Percentiles rank a stretch among this genome's conserved stretches.
phyloP scores from a whole-genome alignment of 2,797 vertebrate genomes.

The Protosalanx chinensis region DNA sequence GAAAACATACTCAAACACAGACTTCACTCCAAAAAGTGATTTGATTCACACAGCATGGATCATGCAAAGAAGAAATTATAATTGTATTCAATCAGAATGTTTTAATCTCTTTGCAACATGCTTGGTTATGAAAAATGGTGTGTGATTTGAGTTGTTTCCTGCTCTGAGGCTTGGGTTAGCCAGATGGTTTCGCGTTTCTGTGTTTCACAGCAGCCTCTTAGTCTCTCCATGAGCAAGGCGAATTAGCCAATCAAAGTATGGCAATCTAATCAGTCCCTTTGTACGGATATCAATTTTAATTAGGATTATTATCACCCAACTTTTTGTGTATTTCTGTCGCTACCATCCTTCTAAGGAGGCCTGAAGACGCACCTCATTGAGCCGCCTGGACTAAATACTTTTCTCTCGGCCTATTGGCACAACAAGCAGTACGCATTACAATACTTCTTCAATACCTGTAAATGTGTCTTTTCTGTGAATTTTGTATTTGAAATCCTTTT shows the following conservation, averaged over 20 bases:
- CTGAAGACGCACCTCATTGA: too few relatives aligned
- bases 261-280: slow-evolving; percentile 36
- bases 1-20: background rate
- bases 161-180: slow-evolving; percentile 15
- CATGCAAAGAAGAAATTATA: background rate
- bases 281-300: slow-evolving; percentile 7
- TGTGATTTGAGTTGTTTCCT: slow-evolving; percentile 35
- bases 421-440: too few relatives aligned
- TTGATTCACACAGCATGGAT: background rate
- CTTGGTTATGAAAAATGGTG: slow-evolving; percentile 19
- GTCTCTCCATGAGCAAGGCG: slow-evolving; percentile 27
- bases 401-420: too few relatives aligned
- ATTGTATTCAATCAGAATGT: background rate
- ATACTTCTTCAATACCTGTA: too few relatives aligned
- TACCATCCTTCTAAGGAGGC: too few relatives aligned
- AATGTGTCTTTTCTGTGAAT: too few relatives aligned
- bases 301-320: too few relatives aligned
- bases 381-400: too few relatives aligned
- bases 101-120: slow-evolving; percentile 23
- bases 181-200: slow-evolving; percentile 27
- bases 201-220: slow-evolving; percentile 35
- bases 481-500: too few relatives aligned
- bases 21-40: background rate
- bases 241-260: slow-evolving; percentile 12
- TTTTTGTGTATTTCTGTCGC: too few relatives aligned